phyloP scores from a whole-genome alignment of 2,797 vertebrate genomes.

The Siniperca obscura region DNA sequence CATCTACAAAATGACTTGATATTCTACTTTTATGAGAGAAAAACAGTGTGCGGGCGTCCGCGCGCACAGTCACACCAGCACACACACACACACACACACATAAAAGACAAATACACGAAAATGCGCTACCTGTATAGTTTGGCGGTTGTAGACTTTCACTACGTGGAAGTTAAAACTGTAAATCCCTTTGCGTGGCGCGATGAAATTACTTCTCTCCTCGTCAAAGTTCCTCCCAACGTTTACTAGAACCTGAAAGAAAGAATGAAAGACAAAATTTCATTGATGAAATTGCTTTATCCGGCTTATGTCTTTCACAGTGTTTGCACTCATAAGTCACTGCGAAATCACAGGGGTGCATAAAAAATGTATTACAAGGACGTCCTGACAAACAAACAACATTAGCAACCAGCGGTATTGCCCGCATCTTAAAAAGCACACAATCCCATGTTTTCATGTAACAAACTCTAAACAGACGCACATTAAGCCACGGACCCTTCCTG shows the following conservation, averaged over 20 bases:
- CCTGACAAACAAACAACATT: neutral
- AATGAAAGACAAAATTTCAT: neutral
- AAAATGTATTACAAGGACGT: neutral
- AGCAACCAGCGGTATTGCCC: neutral
- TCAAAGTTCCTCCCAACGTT: constrained; percentile 96
- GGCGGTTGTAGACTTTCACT: constrained; percentile 99
- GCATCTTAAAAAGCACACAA: neutral
- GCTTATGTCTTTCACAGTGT: neutral
- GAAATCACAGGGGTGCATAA: neutral
- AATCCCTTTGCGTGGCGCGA: constrained; percentile 96
- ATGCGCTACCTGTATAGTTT: constrained; percentile 94
- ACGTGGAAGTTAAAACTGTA: constrained; percentile 99
- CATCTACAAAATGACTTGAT: constrained; percentile 53
- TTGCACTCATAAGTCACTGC: neutral
- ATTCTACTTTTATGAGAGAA: constrained; percentile 51
- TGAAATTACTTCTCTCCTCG: constrained; percentile 95
- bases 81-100: constrained; percentile 9
- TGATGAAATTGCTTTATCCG: constrained; percentile 6
- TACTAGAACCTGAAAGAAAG: constrained; percentile 90
- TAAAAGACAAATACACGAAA: constrained; percentile 2
- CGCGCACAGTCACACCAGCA: constrained; percentile 26
- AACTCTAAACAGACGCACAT: neutral
- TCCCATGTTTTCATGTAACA: neutral
- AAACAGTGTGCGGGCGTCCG: neutral
- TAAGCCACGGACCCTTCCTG: neutral